phyloP scores from a whole-genome alignment of 1,140 invertebrate species.

The Stratiolaelaps scimitus region DNA sequence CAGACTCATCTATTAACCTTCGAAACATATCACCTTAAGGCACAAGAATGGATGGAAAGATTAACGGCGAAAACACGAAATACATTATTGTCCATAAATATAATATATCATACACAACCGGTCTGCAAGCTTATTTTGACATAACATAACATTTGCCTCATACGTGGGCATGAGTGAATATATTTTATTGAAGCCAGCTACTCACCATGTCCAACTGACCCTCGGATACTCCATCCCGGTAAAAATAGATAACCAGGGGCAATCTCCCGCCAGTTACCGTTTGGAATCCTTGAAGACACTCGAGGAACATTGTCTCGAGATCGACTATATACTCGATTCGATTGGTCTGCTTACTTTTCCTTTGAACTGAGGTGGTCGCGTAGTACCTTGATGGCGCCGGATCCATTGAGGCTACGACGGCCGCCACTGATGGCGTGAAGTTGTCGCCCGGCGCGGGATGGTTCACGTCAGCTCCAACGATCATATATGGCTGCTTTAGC shows the following conservation, averaged over 20 bases:
- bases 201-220: constrained; percentile 66
- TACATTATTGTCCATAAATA: too few relatives aligned
- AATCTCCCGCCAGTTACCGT: background rate
- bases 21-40: too few relatives aligned
- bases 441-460: constrained; percentile 11
- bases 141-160: too few relatives aligned
- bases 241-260: constrained; percentile 56
- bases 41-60: too few relatives aligned
- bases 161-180: too few relatives aligned
- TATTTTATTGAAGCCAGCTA: too few relatives aligned
- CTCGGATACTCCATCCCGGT: constrained; percentile 75
- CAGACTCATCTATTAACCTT: too few relatives aligned
- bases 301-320: constrained; percentile 4
- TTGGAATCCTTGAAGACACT: background rate
- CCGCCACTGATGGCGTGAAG: constrained; percentile 22
- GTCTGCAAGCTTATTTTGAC: too few relatives aligned
- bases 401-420: constrained; percentile 33
- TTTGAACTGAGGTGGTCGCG: constrained; percentile 31
- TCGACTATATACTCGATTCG: background rate
- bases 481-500: background rate
- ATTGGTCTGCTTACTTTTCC: constrained; percentile 10
- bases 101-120: too few relatives aligned
- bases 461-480: background rate
- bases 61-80: too few relatives aligned
- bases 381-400: constrained; percentile 30